Evolutionary conservation across 2,797 vertebrate genomes (phyloP).

Genomic region (Leptatherina wallacei): DNA sequence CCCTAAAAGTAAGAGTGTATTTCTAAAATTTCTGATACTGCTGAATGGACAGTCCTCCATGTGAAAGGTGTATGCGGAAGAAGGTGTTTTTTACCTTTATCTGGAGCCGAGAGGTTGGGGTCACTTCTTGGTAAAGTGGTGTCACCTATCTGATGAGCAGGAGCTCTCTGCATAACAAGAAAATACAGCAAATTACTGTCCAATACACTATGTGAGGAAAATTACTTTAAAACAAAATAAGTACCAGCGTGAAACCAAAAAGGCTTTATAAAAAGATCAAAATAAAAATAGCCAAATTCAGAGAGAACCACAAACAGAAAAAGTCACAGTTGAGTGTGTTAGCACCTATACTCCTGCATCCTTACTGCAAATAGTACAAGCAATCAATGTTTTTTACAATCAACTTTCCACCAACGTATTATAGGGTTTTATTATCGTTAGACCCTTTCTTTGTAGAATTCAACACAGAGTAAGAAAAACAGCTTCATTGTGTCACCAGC

Average conservation of each 20-base stretch:
- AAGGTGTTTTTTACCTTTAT: constrained; percentile 88
- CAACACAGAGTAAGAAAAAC: constrained; percentile 19
- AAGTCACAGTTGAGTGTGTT: not conserved
- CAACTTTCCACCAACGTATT: constrained; percentile 38
- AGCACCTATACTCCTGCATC: not conserved
- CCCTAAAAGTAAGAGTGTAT: not conserved
- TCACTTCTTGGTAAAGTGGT: constrained; percentile 92
- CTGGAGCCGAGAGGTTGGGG: constrained; percentile 91
- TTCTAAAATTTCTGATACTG: not conserved
- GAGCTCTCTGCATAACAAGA: constrained; percentile 84
- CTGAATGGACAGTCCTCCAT: not conserved
- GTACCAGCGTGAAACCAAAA: not conserved
- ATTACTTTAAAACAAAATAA: not conserved
- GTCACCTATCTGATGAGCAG: constrained; percentile 92
- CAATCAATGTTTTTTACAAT: constrained; percentile 35
- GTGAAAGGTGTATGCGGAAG: constrained; percentile 5
- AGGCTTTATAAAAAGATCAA: not conserved
- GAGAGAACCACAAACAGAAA: not conserved
- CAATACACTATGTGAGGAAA: not conserved
- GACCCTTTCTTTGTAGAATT: constrained; percentile 15
- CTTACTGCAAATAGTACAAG: constrained; percentile 29
- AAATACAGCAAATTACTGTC: constrained; percentile 15
- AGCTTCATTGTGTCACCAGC: constrained; percentile 11
- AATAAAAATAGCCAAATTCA: constrained; percentile 8
- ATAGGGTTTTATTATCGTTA: constrained; percentile 21